Base-by-base conservation (phyloP, 2,888 invertebrate genomes). In the Cataglyphis altisquamis region DNA sequence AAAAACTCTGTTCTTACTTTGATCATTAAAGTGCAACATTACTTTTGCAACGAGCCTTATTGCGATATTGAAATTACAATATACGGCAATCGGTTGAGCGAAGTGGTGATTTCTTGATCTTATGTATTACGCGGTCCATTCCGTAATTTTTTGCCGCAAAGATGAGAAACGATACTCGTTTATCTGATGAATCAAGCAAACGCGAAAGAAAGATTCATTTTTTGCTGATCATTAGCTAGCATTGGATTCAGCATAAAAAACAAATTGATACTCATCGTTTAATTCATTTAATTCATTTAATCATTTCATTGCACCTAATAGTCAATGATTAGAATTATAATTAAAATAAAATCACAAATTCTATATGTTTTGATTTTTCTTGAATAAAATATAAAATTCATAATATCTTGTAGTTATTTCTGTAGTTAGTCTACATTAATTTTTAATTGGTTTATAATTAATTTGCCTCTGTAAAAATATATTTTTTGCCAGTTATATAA, bases 1-100 rank as follows among this genome's bases (percentile, higher is more conserved):
- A 77, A 77, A 66, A 67, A 39, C 21, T 6, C 57, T 62, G 45
- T 36, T 60, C 39, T 80, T 70, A 45, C 57, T 80, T 80, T 62
- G 62, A 70, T 15, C 60, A 18, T 32, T 39, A n/a, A 57, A 8
- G 41, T 32, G 60, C 32, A 12, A 25, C 36, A 62, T 48, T n/a
- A 72, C 55, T 77, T 57, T 57, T 72, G 45, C 29, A 60, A 48
- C 48, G 25, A n/a, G 12, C 25, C 18, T 72, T 72, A 80, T 36
- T 72, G 80, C 72, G 60, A 48, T 72, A 39, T 62, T 72, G 21
- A 36, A 80, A 70, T 72, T 72, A 39, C 62, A 72, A 72, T 36
- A 10, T 52, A 52, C 2, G 10, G 45, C 9, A 25, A 25, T 80
- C 36, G 48, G 55, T 48, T 12, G 18, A 60, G 25, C 25, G 62